These are phyloP conservation scores for Parnassius glacialis DNA, from an alignment of 2,888 invertebrate genomes.

Conservation along the genomic window DNA sequence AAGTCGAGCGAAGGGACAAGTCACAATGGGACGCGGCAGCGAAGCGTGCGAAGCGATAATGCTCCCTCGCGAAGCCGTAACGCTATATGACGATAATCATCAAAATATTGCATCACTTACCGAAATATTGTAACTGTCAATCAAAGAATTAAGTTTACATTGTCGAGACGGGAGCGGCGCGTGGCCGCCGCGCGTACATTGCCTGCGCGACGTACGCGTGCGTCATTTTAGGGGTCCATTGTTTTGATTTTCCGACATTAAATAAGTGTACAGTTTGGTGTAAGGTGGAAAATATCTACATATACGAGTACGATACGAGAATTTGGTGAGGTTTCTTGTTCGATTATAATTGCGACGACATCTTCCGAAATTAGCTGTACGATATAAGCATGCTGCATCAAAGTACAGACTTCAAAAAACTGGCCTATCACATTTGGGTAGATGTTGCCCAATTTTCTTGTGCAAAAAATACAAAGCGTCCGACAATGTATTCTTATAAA, in stretches of 20 bases:
- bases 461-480: too few relatives aligned
- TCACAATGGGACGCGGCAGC: conserved; percentile 38
- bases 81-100: conserved; percentile 68
- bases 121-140: conserved; percentile 82
- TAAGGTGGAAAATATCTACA: neutral
- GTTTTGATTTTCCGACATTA: conserved; percentile 69
- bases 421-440: too few relatives aligned
- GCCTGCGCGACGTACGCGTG: conserved; percentile 54
- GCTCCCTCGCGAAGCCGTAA: conserved; percentile 45
- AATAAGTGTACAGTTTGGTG: conserved; percentile 7
- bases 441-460: too few relatives aligned
- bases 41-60: conserved; percentile 64
- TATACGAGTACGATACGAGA: too few relatives aligned
- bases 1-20: conserved; percentile 42
- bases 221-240: conserved; percentile 61
- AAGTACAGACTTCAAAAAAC: too few relatives aligned
- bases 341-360: too few relatives aligned
- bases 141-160: conserved; percentile 79
- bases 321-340: too few relatives aligned
- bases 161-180: conserved; percentile 53
- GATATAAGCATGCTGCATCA: too few relatives aligned
- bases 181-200: conserved; percentile 58
- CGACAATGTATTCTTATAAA: too few relatives aligned
- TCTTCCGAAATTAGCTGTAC: too few relatives aligned
- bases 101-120: conserved; percentile 82